phyloP scores from a whole-genome alignment of 2,888 invertebrate genomes.

The Xestia rhomboidea region DNA sequence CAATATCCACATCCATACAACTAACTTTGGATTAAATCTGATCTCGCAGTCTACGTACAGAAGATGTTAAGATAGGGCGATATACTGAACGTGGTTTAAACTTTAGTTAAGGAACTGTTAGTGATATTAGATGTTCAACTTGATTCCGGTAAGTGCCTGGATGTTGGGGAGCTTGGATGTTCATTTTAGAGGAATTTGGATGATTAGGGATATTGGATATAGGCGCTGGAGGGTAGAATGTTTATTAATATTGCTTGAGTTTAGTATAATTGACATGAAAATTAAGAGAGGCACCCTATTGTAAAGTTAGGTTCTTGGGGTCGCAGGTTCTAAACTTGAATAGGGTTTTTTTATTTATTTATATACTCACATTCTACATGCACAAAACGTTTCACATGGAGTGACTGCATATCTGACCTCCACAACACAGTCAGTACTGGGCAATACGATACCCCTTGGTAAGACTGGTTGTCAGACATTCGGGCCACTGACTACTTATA shows the following conservation, averaged over 20 bases:
- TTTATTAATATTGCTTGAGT: background rate
- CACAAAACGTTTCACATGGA: no score
- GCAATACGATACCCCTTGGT: background rate
- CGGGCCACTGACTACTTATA: background rate
- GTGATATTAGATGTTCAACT: constrained; percentile 35
- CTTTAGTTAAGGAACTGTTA: constrained; percentile 38
- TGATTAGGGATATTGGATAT: constrained; percentile 12
- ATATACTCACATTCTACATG: no score
- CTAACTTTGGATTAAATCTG: constrained; percentile 59
- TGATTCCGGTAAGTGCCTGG: constrained; percentile 26
- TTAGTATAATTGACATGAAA: background rate
- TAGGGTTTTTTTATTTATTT: no score
- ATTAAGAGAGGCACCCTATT: background rate
- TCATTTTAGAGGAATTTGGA: constrained; percentile 22
- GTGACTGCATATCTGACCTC: background rate
- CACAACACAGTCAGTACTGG: background rate
- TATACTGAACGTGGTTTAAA: constrained; percentile 46
- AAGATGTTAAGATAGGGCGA: constrained; percentile 17
- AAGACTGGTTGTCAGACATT: background rate
- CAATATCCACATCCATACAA: constrained; percentile 46
- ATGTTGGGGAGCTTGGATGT: constrained; percentile 16
- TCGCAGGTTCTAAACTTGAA: background rate
- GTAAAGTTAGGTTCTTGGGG: background rate
- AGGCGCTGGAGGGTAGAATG: background rate
- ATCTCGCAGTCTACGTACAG: constrained; percentile 42